Base-by-base conservation (phyloP, 2,888 invertebrate species). In the Candidula unifasciata region DNA sequence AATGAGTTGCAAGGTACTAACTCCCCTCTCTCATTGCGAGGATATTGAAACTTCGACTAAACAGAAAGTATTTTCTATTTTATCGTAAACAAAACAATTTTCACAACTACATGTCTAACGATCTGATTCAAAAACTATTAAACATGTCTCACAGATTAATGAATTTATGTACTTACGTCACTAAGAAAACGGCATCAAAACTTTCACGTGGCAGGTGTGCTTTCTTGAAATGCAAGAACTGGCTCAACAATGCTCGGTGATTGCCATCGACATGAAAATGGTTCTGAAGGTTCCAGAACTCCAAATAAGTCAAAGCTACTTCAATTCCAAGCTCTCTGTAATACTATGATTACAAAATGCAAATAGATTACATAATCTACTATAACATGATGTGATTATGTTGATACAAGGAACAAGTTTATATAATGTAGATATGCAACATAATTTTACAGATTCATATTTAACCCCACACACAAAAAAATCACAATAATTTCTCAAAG, bases 201-300 rank as follows among this genome's bases (percentile, higher is more conserved):
- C 96, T 96, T 87, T 97, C 96, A 93, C 96, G 96, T 95, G 96
- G 97, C 89, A 98, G 95, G 92, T 97, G 96, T 90, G 97, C 95
- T 88, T 96, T 96, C 86, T 96, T 96, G 95, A 98, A 99, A 94
- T 97, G 97, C 94, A 97, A 97, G 94, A 99, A 97, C 94, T 96
- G 97, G 92, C 96, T 96, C 93, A 99, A 96, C 88, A 98, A 97
- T 91, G 96, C 95, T 85, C 96, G 96, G 93, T 98, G 97, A 94
- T 98, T 97, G 93, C 96, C 96, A 93, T 96, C 96, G 89, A 96
- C 95, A 92, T 96, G 96, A 81, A 93, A 91, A 87, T 97, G 96
- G 94, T 99, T 97, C 30, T 96, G 96, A 89, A 97, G 97, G 94
- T 97, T 96, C 99, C 99, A 99, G 84, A 98, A 97, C 95, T 99